These are phyloP conservation scores for Drosophila setosimentum DNA, from an alignment of 2,888 invertebrate genomes.

Conservation along the genomic window DNA sequence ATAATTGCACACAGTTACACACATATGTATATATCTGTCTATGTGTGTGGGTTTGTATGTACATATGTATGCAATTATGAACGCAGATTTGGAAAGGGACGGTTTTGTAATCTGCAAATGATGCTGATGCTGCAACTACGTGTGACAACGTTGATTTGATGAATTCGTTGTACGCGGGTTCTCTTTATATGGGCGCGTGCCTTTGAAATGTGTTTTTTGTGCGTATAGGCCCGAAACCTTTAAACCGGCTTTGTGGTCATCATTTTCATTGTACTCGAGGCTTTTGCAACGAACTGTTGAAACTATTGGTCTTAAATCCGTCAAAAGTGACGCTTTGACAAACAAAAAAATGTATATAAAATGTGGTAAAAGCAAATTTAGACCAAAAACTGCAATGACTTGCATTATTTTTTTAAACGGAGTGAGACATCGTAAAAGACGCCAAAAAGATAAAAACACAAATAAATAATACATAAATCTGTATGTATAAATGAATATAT, in stretches of 20 bases:
- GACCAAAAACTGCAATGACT: conserved; percentile 67
- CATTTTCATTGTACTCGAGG: conserved; percentile 56
- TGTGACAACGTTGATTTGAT: conserved; percentile 25
- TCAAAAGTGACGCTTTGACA: conserved; percentile 41
- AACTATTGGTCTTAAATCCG: conserved; percentile 56
- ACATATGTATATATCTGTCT: background rate
- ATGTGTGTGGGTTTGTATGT: conserved; percentile 2
- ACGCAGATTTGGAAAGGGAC: conserved; percentile 67
- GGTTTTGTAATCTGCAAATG: conserved; percentile 52
- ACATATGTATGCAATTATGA: conserved; percentile 59
- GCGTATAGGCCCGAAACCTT: conserved; percentile 16
- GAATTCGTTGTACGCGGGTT: conserved; percentile 25
- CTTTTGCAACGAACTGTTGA: conserved; percentile 64
- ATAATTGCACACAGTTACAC: conserved; percentile 5
- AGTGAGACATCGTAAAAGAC: conserved; percentile 52
- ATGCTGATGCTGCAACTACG: conserved; percentile 30
- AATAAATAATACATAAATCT: conserved; percentile 29
- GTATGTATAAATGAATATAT: conserved; percentile 4
- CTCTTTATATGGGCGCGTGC: conserved; percentile 33
- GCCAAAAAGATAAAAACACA: conserved; percentile 18
- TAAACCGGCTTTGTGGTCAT: conserved; percentile 39
- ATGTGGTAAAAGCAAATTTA: conserved; percentile 52
- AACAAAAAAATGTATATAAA: conserved; percentile 27
- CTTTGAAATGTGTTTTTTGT: conserved; percentile 40
- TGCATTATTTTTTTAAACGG: conserved; percentile 58